A percentile compares a stretch with the other conserved stretches of the same genome.
These are phyloP conservation scores for Austrofundulus limnaeus DNA, from an alignment of 2,113 vertebrate genomes.

Conservation along the genomic window DNA sequence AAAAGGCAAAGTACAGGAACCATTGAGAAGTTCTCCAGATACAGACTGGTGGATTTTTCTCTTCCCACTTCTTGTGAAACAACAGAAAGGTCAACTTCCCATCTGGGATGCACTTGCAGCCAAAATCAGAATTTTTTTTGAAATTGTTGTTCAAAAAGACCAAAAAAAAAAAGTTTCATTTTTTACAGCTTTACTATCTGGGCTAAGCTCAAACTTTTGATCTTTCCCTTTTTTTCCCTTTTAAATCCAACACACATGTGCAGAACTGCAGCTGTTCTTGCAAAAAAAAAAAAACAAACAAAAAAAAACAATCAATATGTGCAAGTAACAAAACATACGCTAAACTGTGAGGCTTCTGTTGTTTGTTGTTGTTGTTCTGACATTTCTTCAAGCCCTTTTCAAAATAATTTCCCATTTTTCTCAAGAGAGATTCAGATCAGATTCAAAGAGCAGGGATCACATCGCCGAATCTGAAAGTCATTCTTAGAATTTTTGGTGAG, in stretches of 20 bases:
- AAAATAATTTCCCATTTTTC: background rate
- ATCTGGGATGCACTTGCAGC: conserved; percentile 23
- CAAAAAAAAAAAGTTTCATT: background rate
- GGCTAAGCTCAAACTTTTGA: conserved; percentile 7
- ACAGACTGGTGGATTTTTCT: conserved; percentile 17
- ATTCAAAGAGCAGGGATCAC: background rate
- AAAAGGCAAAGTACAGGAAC: too few relatives aligned
- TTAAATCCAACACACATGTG: background rate
- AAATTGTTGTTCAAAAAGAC: conserved; percentile 9
- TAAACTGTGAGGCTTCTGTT: background rate
- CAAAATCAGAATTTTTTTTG: conserved; percentile 44
- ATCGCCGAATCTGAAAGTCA: background rate
- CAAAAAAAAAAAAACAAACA: background rate
- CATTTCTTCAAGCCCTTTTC: too few relatives aligned
- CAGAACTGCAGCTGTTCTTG: background rate
- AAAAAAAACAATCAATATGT: background rate
- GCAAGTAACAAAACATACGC: background rate
- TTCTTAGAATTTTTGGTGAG: background rate
- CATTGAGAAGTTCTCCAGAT: too few relatives aligned
- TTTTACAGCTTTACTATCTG: conserved; percentile 10
- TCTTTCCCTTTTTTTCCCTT: background rate
- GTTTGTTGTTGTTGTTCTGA: background rate
- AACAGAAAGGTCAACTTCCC: conserved; percentile 28
- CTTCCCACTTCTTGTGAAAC: conserved; percentile 44
- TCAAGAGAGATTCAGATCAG: background rate